A percentile compares a stretch with the other conserved stretches of the same genome.
Evolutionary conservation across 1,140 invertebrate genomes (phyloP).

Genomic region (Macrocentrus cingulum): DNA sequence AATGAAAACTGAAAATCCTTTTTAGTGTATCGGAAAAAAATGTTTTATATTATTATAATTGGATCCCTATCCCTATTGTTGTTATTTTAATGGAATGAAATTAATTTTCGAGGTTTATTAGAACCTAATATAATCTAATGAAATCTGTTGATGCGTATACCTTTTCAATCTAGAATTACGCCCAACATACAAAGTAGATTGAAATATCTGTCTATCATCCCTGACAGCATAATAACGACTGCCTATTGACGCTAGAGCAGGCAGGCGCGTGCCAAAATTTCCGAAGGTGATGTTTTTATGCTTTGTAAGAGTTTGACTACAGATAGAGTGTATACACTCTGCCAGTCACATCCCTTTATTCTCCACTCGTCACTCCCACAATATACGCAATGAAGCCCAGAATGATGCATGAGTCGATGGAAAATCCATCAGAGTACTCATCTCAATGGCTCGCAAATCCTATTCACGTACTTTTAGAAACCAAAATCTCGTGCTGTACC

Average conservation of each 20-base stretch:
- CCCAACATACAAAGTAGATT: constrained; percentile 1
- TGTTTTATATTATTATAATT: background rate
- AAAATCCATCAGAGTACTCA: background rate
- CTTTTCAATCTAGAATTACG: constrained; percentile 39
- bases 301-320: no score
- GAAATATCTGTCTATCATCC: constrained; percentile 16
- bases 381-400: constrained; percentile 10
- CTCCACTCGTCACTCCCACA: constrained; percentile 9
- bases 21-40: constrained; percentile 3
- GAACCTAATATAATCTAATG: no score
- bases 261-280: constrained; percentile 16
- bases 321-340: no score
- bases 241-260: background rate
- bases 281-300: background rate
- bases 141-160: constrained; percentile 11
- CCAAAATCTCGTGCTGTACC: no score
- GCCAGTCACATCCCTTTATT: background rate
- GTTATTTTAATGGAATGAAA: no score
- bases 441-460: background rate
- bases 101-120: constrained; percentile 33
- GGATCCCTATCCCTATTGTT: constrained; percentile 1
- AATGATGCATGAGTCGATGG: background rate
- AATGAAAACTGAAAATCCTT: no score
- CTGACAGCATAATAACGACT: constrained; percentile 14
- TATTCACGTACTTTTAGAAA: no score